Evolutionary conservation across 2,113 vertebrate species (phyloP).

Genomic region (Nanorana parkeri): DNA sequence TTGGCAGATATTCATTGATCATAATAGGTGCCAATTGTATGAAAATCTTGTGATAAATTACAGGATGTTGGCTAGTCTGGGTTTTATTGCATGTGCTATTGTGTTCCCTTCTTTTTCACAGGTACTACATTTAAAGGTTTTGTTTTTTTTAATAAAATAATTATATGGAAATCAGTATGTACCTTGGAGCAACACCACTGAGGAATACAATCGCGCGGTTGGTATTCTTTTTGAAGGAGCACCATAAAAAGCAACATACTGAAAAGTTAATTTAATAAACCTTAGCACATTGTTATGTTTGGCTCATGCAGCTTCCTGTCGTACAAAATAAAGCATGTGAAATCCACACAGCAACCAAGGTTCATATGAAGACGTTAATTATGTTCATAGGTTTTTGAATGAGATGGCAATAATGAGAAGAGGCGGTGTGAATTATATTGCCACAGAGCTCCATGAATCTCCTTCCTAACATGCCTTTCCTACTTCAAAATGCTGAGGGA

Average conservation of each 20-base stretch:
- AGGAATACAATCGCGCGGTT: not conserved
- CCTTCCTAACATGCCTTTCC: slow-evolving; percentile 7
- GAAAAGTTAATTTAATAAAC: slow-evolving; percentile 8
- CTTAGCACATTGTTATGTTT: not conserved
- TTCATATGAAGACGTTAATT: not conserved
- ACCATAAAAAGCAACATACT: not conserved
- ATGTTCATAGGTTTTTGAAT: not conserved
- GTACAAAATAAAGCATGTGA: not conserved
- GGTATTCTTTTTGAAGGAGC: not conserved
- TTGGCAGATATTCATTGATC: too few species aligned
- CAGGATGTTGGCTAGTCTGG: too few species aligned
- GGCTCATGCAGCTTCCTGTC: not conserved
- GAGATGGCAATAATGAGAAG: slow-evolving; percentile 15
- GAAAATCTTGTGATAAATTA: too few species aligned
- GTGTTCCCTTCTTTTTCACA: too few species aligned
- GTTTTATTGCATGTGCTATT: too few species aligned
- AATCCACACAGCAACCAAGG: not conserved
- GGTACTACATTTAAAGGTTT: too few species aligned
- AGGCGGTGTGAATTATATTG: not conserved
- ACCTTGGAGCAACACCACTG: not conserved
- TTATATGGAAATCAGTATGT: too few species aligned
- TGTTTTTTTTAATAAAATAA: too few species aligned
- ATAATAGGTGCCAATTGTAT: too few species aligned
- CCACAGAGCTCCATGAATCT: slow-evolving; percentile 22
- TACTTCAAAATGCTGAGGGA: slow-evolving; percentile 2